A percentile compares a stretch with the other conserved stretches of the same genome.
Evolutionary conservation across 2,113 vertebrate genomes (phyloP).

Genomic region (Spilogale gracilis): DNA sequence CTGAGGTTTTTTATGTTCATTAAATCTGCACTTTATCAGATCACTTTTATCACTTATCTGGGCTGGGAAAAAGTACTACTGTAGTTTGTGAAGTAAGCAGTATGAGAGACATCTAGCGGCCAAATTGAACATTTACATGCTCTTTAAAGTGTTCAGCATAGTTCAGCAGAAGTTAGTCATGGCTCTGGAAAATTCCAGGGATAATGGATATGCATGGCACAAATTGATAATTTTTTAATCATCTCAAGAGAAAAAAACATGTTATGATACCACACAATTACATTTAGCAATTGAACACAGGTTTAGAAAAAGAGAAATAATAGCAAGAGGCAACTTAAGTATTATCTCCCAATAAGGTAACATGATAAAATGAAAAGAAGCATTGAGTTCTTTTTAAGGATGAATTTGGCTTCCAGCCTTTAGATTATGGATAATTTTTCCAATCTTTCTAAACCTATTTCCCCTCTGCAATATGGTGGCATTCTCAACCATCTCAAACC

Average conservation of each 20-base stretch:
- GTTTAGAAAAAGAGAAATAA: slow-evolving; percentile 51
- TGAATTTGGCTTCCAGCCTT: neutral
- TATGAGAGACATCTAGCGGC: slow-evolving; percentile 74
- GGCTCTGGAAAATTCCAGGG: neutral
- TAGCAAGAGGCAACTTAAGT: neutral
- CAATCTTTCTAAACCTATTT: neutral
- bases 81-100: slow-evolving; percentile 27
- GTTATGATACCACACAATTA: neutral
- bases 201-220: neutral
- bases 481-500: no score
- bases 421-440: neutral
- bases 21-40: neutral
- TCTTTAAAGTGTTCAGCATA: neutral
- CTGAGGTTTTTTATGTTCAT: slow-evolving; percentile 46
- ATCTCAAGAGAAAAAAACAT: slow-evolving; percentile 12
- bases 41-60: slow-evolving; percentile 15
- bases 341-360: neutral
- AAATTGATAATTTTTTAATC: slow-evolving; percentile 1
- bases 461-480: neutral
- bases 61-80: neutral
- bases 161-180: neutral
- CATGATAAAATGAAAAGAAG: neutral
- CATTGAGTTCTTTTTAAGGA: neutral
- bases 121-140: neutral
- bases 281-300: slow-evolving; percentile 27